Conservation (phyloP, 2,797 vertebrate species). For the Oreochromis mossambicus region DNA sequence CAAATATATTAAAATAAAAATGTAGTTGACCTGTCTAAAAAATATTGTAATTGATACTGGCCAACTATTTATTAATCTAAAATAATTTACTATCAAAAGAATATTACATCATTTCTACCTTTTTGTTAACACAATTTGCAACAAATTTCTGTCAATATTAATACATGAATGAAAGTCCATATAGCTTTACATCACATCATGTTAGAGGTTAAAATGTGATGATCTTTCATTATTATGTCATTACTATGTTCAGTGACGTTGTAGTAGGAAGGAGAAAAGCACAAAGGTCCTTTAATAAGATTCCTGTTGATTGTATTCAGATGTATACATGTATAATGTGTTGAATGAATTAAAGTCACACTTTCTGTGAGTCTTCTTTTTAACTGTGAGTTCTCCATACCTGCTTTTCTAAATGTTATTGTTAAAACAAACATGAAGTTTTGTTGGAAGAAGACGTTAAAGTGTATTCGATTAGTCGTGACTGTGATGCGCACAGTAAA, state of each 20-base stretch:
- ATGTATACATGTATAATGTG: not conserved
- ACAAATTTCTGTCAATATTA: not conserved
- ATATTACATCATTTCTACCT: not conserved
- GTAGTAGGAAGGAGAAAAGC: not conserved
- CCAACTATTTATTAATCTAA: not conserved
- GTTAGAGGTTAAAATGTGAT: not conserved
- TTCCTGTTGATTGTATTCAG: not conserved
- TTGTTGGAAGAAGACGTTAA: not conserved
- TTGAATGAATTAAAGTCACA: not conserved
- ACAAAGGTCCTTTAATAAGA: not conserved
- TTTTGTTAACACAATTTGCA: not conserved
- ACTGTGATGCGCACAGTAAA: not conserved
- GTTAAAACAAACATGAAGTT: not conserved
- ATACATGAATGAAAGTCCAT: not conserved
- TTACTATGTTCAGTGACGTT: not conserved
- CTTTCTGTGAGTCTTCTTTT: not conserved
- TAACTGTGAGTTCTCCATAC: not conserved
- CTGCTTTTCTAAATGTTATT: not conserved
- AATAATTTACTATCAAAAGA: not conserved
- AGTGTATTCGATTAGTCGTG: not conserved
- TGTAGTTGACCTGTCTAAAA: not conserved
- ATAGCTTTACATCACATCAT: not conserved
- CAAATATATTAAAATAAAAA: not conserved
- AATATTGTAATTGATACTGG: not conserved
- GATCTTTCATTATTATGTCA: not conserved